These are phyloP conservation scores for Stegodyphus mimosarum DNA, from an alignment of 1,140 invertebrate species.

Conservation along the genomic window DNA sequence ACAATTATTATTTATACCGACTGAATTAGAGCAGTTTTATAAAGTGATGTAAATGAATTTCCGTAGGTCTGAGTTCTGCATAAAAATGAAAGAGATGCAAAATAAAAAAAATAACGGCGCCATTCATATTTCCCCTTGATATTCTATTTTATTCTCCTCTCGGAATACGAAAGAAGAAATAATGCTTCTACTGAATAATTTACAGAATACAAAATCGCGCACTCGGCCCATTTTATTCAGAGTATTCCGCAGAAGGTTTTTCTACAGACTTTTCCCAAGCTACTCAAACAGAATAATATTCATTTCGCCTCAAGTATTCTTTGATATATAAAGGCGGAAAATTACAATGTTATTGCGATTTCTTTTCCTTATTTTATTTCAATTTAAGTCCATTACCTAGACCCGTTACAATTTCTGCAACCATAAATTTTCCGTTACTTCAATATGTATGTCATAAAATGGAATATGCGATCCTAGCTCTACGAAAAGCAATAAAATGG, in stretches of 20 bases:
- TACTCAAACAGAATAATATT: neutral
- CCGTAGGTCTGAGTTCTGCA: no score
- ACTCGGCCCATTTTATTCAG: neutral
- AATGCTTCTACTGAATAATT: neutral
- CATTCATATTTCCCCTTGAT: neutral
- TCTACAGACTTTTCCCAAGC: neutral
- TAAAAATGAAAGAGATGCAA: neutral
- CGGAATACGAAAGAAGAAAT: neutral
- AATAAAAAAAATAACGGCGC: neutral
- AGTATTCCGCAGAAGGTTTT: neutral
- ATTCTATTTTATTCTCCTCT: neutral
- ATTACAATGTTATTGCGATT: conserved; percentile 12
- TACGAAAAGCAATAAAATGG: conserved; percentile 4
- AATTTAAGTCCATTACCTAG: conserved; percentile 6
- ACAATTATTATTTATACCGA: no score
- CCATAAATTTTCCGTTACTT: neutral
- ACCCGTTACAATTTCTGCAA: neutral
- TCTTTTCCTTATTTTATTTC: neutral
- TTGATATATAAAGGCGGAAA: neutral
- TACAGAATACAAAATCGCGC: conserved; percentile 4
- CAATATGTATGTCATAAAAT: conserved; percentile 1
- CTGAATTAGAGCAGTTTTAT: no score
- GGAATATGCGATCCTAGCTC: neutral
- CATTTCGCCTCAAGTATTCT: neutral
- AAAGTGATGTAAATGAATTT: no score